Percentiles rank a stretch among this genome's conserved stretches.
Conservation (phyloP, 2,888 invertebrate genomes). For the Scelioninae gen. 1 region DNA sequence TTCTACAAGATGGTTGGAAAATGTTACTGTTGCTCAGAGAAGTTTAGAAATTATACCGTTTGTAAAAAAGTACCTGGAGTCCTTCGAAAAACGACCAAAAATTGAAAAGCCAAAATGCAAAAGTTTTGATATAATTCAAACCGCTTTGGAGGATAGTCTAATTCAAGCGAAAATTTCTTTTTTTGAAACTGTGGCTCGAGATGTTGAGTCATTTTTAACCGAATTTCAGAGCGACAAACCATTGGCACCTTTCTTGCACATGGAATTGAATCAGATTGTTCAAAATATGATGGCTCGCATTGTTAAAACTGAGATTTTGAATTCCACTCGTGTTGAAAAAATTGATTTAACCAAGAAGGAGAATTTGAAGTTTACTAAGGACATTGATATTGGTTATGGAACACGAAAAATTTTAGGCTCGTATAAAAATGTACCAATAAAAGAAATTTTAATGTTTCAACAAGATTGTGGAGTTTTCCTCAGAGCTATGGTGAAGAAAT, state of each 20-base stretch:
- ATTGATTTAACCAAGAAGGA: slow-evolving; percentile 6
- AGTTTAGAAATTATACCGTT: slow-evolving; percentile 16
- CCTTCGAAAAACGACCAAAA: slow-evolving; percentile 56
- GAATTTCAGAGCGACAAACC: slow-evolving; percentile 68
- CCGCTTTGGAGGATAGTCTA: slow-evolving; percentile 44
- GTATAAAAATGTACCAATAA: slow-evolving; percentile 30
- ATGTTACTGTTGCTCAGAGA: slow-evolving; percentile 5
- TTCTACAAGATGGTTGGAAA: slow-evolving; percentile 13
- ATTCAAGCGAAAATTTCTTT: slow-evolving; percentile 61
- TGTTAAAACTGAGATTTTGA: slow-evolving; percentile 45
- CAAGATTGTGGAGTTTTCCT: slow-evolving; percentile 6
- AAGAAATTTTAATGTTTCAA: slow-evolving; percentile 31
- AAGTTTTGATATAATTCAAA: slow-evolving; percentile 46
- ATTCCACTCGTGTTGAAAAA: background rate
- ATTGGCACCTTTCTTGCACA: slow-evolving; percentile 59
- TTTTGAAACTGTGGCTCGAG: slow-evolving; percentile 57
- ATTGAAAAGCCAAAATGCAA: slow-evolving; percentile 26
- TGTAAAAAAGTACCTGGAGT: slow-evolving; percentile 67
- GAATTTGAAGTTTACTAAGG: slow-evolving; percentile 9
- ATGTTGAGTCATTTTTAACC: slow-evolving; percentile 66
- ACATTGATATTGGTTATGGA: slow-evolving; percentile 38
- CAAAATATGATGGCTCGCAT: slow-evolving; percentile 30
- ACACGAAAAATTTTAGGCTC: background rate
- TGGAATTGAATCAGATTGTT: background rate
- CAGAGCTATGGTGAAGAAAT: slow-evolving; percentile 21